phyloP scores from a whole-genome alignment of 2,888 invertebrate species.

The Habrosyne pyritoides region DNA sequence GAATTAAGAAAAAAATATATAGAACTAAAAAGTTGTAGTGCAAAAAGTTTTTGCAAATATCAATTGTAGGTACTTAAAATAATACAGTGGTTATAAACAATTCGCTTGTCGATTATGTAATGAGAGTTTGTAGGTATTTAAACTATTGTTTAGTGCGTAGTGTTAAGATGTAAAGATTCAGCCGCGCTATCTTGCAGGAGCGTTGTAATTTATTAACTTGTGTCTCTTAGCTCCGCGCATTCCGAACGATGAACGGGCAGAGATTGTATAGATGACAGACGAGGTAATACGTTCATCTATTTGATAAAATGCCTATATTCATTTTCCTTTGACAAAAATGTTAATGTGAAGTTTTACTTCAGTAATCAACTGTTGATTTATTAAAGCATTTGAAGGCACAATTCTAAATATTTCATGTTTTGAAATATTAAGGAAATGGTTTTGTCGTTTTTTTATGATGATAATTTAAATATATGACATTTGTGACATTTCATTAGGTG shows the following conservation, averaged over 20 bases:
- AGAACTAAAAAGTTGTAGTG: background rate
- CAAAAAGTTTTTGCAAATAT: background rate
- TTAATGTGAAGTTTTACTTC: too few relatives aligned
- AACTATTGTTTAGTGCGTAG: slow-evolving; percentile 13
- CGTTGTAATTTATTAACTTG: slow-evolving; percentile 74
- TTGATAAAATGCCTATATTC: background rate
- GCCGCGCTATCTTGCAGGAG: slow-evolving; percentile 51
- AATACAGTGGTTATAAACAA: background rate
- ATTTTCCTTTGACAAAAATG: background rate
- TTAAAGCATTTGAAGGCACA: too few relatives aligned
- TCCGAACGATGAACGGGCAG: slow-evolving; percentile 59
- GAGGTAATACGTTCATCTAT: background rate
- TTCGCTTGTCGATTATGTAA: background rate
- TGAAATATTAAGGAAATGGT: too few relatives aligned
- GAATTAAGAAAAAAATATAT: background rate
- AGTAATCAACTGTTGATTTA: too few relatives aligned
- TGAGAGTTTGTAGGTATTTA: background rate
- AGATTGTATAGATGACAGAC: slow-evolving; percentile 35
- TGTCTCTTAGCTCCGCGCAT: slow-evolving; percentile 73
- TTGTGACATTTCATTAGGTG: too few relatives aligned
- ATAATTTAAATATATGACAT: too few relatives aligned
- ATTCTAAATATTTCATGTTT: too few relatives aligned
- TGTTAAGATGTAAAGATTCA: slow-evolving; percentile 40
- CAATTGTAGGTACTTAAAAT: too few relatives aligned
- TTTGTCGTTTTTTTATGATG: too few relatives aligned